Evolutionary conservation across 2,888 invertebrate species (phyloP), one percentile per base, ranked within the genome.

Genomic region (Pollenia griseotomentosa): DNA sequence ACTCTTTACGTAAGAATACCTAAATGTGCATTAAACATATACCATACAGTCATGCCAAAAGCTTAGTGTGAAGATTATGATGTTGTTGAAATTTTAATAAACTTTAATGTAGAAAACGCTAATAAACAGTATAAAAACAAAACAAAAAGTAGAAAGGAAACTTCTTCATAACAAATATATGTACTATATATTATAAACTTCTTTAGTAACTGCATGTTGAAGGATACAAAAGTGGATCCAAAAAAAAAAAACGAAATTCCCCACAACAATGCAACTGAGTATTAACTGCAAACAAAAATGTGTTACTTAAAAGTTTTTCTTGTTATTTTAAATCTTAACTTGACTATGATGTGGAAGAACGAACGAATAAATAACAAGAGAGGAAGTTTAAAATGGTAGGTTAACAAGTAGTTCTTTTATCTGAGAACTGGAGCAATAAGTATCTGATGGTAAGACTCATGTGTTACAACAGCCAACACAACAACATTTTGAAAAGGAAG

Each of bases 11-110:
- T 10, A 12, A 48, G 48, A 48, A 10, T 12, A 48, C 48, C 10
- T 12, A 48, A 10, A 48, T 14, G 14, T 48, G 48, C 48, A 48
- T 48, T 10, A 10, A 10, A 48, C 14, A 48, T 48, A 12, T 2
- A 53, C 33, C 6, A 33, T 33, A 19, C 16, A 55, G 19, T 16
- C 1, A 55, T 6, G 16, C 65, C 44, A 23, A 48, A 65, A 2
- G 6, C 0, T 46, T 0, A 11, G 10, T 2, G n/a, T 14, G n/a
- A 55, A 65, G 14, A 75, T 42, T 2, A 65, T 44, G 42, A 33
- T 68, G 48, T 48, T 77, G 77, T 77, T 83, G 48, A 77, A 77
- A 77, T 44, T 77, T 65, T 70, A 65, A 83, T 77, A 71, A 77
- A 65, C 71, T 59, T 65, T 73, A 65, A 78, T 71, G 19, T 57